Base-by-base conservation (phyloP, 2,888 invertebrate genomes). In the Odontothrips loti region DNA sequence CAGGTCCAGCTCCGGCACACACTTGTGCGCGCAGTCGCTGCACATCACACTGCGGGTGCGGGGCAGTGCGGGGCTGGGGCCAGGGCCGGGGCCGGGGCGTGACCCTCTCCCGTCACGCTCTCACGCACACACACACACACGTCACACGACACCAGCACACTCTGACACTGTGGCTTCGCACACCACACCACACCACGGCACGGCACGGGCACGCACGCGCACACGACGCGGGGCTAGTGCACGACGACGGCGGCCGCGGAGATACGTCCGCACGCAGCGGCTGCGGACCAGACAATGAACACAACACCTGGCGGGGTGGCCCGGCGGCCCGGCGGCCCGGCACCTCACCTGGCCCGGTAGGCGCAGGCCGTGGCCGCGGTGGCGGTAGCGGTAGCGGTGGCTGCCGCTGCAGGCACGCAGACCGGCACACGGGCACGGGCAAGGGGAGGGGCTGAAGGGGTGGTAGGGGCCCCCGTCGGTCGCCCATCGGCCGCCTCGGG, bases 221-320 rank as follows among this genome's bases (percentile, higher is more conserved):
- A n/a, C 58, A 20, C 58, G 17, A n/a, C 51, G 12, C 51, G 12
- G 51, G 15, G 51, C 51, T 51, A 10, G 9, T 3, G 15, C 15
- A 23, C 68, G 23, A 27, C 68, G 27, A 23, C 10, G 27, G 23
- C 9, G 12, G 68, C 11, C 68, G n/a, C 68, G n/a, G 68, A 27
- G 68, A 23, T 23, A 58, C 68, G 68, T 75, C 23, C 27, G 68
- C 68, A 27, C 68, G 68, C 68, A 27, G 23, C 68, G 68, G 23
- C 23, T 12, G 68, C 68, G 68, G 68, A 75, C 23, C 68, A 27
- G 68, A 75, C 68, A 75, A 75, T 75, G 68, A 75, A 75, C 68
- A 75, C 23, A 51, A 51, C 51, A 51, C 58, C 58, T 58, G 58
- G 58, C 58, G 6, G 51, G 51, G 51, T 2, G 34, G 34, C 3